A percentile compares a stretch with the other conserved stretches of the same genome.
Evolutionary conservation across 2,888 invertebrate genomes (phyloP).

Genomic region (Andrena bucephala): DNA sequence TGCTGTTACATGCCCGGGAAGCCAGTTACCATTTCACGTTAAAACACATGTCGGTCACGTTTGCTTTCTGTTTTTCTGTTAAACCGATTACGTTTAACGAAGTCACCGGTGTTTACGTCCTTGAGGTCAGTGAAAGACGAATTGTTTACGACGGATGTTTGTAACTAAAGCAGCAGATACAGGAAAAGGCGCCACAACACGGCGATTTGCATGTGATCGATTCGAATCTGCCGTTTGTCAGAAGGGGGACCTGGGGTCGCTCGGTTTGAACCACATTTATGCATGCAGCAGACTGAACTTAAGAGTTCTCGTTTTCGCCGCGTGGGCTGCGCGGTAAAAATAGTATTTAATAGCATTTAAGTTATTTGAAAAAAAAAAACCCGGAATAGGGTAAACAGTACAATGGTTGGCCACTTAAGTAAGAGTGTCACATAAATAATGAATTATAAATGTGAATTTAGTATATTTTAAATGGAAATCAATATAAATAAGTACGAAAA

Average conservation of each 20-base stretch:
- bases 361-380: background rate
- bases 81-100: background rate
- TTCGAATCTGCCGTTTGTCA: constrained; percentile 42
- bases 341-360: constrained; percentile 13
- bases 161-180: constrained; percentile 14
- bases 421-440: no score
- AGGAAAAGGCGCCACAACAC: constrained; percentile 4
- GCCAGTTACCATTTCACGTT: background rate
- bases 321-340: constrained; percentile 4
- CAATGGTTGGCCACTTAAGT: no score
- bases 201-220: constrained; percentile 53
- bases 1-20: background rate
- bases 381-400: no score
- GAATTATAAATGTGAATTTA: no score
- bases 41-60: no score
- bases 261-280: constrained; percentile 54
- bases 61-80: background rate
- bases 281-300: constrained; percentile 44
- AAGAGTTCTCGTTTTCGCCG: constrained; percentile 30
- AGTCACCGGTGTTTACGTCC: background rate
- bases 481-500: no score
- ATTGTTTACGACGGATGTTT: constrained; percentile 26
- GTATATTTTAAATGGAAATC: no score
- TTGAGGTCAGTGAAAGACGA: background rate
- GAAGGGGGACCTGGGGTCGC: constrained; percentile 42